phyloP scores from a whole-genome alignment of 2,888 invertebrate species.

The Cosmopolites sordidus region DNA sequence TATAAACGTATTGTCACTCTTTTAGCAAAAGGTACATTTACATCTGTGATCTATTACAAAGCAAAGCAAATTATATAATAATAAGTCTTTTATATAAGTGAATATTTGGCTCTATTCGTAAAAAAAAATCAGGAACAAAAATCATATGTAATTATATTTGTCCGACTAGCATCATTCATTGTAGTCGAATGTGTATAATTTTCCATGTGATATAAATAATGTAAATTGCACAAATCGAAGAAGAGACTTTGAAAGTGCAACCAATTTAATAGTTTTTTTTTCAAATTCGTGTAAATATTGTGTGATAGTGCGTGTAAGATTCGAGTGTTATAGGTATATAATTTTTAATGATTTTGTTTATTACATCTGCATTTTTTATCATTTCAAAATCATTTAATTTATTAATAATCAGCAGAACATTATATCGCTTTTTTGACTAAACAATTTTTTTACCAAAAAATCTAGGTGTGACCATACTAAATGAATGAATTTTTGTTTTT shows the following conservation, averaged over 20 bases:
- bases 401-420: conserved; percentile 3
- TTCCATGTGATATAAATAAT: conserved; percentile 18
- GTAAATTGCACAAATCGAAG: conserved; percentile 23
- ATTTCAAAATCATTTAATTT: conserved; percentile 15
- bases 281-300: conserved; percentile 41
- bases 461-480: too few species aligned
- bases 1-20: background rate
- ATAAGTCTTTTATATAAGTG: conserved; percentile 12
- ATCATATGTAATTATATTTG: conserved; percentile 17
- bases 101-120: conserved; percentile 12
- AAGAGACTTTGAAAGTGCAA: conserved; percentile 23
- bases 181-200: conserved; percentile 23
- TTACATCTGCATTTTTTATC: conserved; percentile 16
- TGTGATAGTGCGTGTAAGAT: conserved; percentile 35
- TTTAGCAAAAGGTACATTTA: conserved; percentile 2
- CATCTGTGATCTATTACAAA: conserved; percentile 11
- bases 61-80: conserved; percentile 10
- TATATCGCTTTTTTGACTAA: too few species aligned
- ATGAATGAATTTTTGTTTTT: too few species aligned
- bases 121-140: background rate
- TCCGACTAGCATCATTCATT: conserved; percentile 18
- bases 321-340: conserved; percentile 22
- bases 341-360: conserved; percentile 29
- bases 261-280: conserved; percentile 25
- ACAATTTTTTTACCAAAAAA: too few species aligned